Base-by-base conservation (phyloP, 2,888 invertebrate species). In the Acleris holmiana region DNA sequence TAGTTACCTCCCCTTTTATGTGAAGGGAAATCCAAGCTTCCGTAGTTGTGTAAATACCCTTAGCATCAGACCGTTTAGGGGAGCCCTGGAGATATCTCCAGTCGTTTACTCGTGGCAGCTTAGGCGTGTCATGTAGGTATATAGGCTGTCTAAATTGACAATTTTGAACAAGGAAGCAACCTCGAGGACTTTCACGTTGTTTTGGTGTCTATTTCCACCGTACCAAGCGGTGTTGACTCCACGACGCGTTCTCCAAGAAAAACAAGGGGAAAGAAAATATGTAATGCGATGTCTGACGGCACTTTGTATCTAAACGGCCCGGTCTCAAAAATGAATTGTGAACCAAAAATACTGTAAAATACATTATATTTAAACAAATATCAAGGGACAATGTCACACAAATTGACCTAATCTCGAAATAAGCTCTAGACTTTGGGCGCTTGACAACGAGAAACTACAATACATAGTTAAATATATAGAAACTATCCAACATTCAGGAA, bases 61-160 rank as follows among this genome's bases (percentile, higher is more conserved):
- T 35, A 53, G 41, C 17, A 49, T 59, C 35, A 35, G 59, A 59
- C 54, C 49, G 49, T 53, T 67, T 69, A 71, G 71, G 79, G 80
- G 74, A 74, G 74, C 74, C 71, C 76, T 72, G 84, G 91, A 72
- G 91, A 91, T 90, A 86, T 91, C 91, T 77, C 91, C 83, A 73
- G 73, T 70, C 70, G 70, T 76, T 73, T 73, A 76, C 78, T 76
- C 74, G 72, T 74, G 70, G 65, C 68, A 61, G 29, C 29, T 29
- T 8, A 13, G 67, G 61, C 73, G 74, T 77, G 71, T 77, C 76
- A 71, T 73, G 74, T 71, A 67, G 69, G 68, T 66, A 54, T 66
- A 54, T 15, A 65, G 41, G n/a, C 59, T 54, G 48, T 64, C 46
- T 54, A 48, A 59, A 64, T 59, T 64, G 59, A 4, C 58, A 54